These are phyloP conservation scores for Dasysyrphus albostriatus DNA, from an alignment of 2,888 invertebrate genomes.

Conservation along the genomic window DNA sequence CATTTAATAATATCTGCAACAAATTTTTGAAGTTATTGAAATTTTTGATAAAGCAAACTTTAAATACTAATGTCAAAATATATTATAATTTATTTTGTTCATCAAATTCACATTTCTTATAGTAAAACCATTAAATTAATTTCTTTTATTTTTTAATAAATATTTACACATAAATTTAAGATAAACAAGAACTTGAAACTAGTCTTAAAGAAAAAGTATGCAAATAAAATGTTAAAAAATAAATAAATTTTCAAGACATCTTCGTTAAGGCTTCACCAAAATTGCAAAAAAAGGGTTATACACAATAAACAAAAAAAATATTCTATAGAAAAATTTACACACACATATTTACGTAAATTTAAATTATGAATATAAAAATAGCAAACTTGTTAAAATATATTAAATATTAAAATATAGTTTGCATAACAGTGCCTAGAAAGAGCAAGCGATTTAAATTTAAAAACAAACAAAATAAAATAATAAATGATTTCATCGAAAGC, in stretches of 20 bases:
- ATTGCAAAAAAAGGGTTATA: constrained; percentile 3
- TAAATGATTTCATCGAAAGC: constrained; percentile 24
- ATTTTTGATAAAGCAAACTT: too few relatives aligned
- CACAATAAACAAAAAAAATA: constrained; percentile 1
- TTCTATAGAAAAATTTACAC: constrained; percentile 39
- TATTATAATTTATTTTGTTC: not conserved
- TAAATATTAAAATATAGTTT: not conserved
- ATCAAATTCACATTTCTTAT: not conserved
- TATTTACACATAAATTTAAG: not conserved
- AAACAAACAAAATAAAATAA: not conserved
- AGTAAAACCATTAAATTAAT: not conserved
- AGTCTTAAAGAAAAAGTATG: constrained; percentile 1
- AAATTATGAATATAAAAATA: not conserved
- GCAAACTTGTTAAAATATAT: not conserved
- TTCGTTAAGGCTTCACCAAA: constrained; percentile 2
- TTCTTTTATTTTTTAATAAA: not conserved
- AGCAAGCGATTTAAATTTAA: constrained; percentile 12
- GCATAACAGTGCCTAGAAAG: constrained; percentile 41
- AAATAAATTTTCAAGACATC: not conserved
- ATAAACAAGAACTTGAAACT: not conserved
- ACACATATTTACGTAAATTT: not conserved
- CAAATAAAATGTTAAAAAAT: not conserved
- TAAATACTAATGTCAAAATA: not conserved
- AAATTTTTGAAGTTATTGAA: too few relatives aligned
- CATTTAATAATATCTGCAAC: too few relatives aligned